Base-by-base conservation (phyloP, 2,888 invertebrate species). In the Calliphora vomitoria region DNA sequence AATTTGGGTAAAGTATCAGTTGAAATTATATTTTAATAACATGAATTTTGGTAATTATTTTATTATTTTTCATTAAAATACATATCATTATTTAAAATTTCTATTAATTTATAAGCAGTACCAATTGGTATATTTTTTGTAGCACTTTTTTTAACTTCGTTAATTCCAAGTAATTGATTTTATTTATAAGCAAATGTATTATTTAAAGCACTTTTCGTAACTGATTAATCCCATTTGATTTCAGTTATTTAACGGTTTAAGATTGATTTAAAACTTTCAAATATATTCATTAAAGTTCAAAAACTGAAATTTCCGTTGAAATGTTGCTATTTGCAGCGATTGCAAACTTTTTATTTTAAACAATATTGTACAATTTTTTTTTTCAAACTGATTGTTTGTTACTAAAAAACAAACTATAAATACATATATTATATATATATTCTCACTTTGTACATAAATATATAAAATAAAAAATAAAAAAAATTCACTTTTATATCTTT, bases 221-320 rank as follows among this genome's bases (percentile, higher is more conserved):
- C 8, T 20, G 1, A 3, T 55, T 55, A 55, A 55, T 55, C 15
- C 2, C 20, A 55, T 55, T 55, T 55, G 10, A 55, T 1, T 55
- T 18, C 8, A 55, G 8, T 8, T 55, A 3, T 20, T 55, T 20
- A 55, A 69, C 13, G 47, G 41, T 81, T 81, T 18, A 53, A 69
- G 69, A 5, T 41, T 25, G 13, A 47, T n/a, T 35, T 66, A n/a
- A 44, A 11, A 44, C 25, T 58, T 25, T 25, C 1, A 25, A 25
- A 25, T 25, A 25, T 25, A 25, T 25, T 25, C 13, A 20, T 71
- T 53, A 53, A 41, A 20, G 25, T 13, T 76, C 8, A 8, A 41
- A 68, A 41, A 68, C 38, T 41, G 35, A 75, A 60, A 60, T 69
- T 53, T 47, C 15, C 60, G 25, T 76, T 41, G 10, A 41, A 62